Evolutionary conservation across 2,113 vertebrate species (phyloP).

Genomic region (Mugil cephalus): DNA sequence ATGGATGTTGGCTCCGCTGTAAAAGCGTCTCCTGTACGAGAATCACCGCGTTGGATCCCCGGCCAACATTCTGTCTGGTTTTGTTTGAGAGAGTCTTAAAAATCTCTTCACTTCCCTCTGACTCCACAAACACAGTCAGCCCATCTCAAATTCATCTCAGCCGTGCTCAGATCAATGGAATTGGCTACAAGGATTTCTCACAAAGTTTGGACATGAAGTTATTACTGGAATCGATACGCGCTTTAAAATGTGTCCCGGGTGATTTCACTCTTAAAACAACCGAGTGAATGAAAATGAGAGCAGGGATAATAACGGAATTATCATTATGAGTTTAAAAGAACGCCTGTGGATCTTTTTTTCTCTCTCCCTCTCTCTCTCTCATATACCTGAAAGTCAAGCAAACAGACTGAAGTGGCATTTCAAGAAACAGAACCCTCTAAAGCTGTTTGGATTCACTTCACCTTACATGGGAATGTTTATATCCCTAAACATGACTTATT

Average conservation of each 20-base stretch:
- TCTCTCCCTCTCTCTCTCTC: conserved; percentile 3
- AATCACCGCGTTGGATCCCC: conserved; percentile 36
- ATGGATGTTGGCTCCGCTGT: conserved; percentile 27
- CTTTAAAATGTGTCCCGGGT: conserved; percentile 32
- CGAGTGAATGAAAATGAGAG: conserved; percentile 11
- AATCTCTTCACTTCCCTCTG: conserved; percentile 48
- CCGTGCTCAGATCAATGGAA: conserved; percentile 63
- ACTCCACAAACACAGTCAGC: conserved; percentile 47
- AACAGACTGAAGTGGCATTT: conserved; percentile 29
- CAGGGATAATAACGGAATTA: conserved; percentile 30
- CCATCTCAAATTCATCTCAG: conserved; percentile 61
- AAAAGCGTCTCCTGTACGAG: conserved; percentile 38
- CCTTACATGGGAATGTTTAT: conserved; percentile 60
- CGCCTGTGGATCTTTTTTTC: conserved; percentile 37
- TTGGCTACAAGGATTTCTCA: conserved; percentile 59
- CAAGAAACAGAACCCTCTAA: conserved; percentile 40
- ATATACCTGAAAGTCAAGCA: conserved; percentile 52
- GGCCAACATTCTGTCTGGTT: conserved; percentile 55
- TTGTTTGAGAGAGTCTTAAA: conserved; percentile 57
- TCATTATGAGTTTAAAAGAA: conserved; percentile 48
- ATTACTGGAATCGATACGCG: conserved; percentile 64
- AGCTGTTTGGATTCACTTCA: conserved; percentile 58
- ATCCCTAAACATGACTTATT: conserved; percentile 72
- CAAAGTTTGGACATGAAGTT: conserved; percentile 63
- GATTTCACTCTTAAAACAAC: conserved; percentile 6